Evolutionary conservation across 2,888 invertebrate genomes (phyloP), one percentile per base, ranked within the genome.

Genomic region (Dermolepida albohirtum): DNA sequence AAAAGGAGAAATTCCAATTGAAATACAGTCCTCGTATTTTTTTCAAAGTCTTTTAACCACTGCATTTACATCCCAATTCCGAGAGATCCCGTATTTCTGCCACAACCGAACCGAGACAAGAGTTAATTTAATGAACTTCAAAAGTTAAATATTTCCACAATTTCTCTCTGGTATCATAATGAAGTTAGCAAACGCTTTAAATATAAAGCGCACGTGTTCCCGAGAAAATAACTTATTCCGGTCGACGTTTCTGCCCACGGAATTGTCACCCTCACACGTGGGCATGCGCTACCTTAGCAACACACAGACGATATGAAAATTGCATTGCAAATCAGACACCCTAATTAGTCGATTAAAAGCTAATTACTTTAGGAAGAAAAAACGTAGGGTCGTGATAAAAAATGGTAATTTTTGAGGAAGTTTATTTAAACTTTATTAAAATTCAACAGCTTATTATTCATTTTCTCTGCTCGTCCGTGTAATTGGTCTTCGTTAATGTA

Each of bases 141-240:
- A 59, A 59, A 59, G 59, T 59, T 59, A 59, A 59, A 59, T 59
- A 59, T 59, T 59, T 43, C 59, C 12, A 34, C 59, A 59, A 44
- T 59, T 59, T 8, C 27, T 44, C 55, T 52, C 34, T 52, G 59
- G 59, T 59, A 44, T 59, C 59, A 59, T 59, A 59, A 59, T 59
- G 44, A 59, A 44, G 59, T 59, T 59, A 59, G 34, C 27, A 27
- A 22, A n/a, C 44, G 27, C 59, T 59, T 59, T 59, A 59, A 59
- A 59, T 59, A 44, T 59, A 44, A 44, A 43, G 29, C 44, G 59
- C 59, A 44, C 59, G 59, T 59, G 59, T 29, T 59, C 43, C 44
- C 44, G 59, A 29, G 43, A 59, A 44, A 27, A 59, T 44, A 59
- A 59, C 40, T 40, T 16, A 17, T 54, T 54, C 39, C 14, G 10